Conservation (phyloP, 2,888 invertebrate genomes). For the Dysmachus trigonus region DNA sequence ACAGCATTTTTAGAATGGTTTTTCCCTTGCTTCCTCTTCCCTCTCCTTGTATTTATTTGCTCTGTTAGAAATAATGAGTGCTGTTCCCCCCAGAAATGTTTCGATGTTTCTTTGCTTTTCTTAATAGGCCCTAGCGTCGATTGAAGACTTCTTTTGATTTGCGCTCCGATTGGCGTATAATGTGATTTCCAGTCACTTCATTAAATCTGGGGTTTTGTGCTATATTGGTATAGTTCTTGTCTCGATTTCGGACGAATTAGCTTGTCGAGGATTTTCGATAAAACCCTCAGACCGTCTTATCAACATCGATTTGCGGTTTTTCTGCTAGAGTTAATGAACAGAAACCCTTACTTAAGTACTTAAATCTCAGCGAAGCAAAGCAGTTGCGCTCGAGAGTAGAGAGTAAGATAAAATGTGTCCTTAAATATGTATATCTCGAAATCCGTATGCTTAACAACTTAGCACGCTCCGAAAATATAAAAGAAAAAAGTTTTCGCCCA, state of each 20-base stretch:
- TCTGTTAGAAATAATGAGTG: background rate
- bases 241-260: background rate
- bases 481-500: background rate
- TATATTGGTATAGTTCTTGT: background rate
- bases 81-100: background rate
- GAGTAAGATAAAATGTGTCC: background rate
- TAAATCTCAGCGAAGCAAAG: background rate
- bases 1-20: background rate
- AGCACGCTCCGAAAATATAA: background rate
- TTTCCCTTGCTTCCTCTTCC: background rate
- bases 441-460: background rate
- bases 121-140: background rate
- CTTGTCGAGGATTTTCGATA: background rate
- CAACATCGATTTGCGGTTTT: background rate
- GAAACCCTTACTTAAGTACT: background rate
- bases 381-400: background rate
- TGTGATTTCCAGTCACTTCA: background rate
- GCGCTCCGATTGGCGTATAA: background rate
- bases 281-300: background rate
- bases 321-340: background rate
- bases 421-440: background rate
- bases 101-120: background rate
- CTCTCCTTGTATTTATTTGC: background rate
- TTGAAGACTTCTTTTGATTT: background rate
- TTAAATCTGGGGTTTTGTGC: background rate